Evolutionary conservation across 2,888 invertebrate species (phyloP).

Genomic region (Trilocha varians): DNA sequence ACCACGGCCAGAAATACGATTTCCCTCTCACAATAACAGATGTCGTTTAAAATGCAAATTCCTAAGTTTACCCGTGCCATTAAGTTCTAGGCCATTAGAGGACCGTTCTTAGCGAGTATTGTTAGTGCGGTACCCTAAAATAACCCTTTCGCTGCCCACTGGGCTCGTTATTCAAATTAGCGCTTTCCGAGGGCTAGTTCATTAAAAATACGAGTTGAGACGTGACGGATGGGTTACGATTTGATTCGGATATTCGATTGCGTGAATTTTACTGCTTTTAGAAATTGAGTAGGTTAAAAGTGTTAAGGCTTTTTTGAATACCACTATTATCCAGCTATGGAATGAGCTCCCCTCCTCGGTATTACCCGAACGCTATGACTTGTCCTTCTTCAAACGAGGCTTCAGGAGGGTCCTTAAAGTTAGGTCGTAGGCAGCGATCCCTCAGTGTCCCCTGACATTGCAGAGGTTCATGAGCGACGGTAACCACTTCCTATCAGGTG

Average conservation of each 20-base stretch:
- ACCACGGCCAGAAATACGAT: slow-evolving; percentile 15
- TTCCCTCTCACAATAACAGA: slow-evolving; percentile 21
- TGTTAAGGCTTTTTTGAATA: no score
- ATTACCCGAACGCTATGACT: no score
- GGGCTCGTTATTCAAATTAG: slow-evolving; percentile 50
- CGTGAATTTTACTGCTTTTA: not conserved
- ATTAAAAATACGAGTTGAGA: slow-evolving; percentile 48
- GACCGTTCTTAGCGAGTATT: slow-evolving; percentile 15
- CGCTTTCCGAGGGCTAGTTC: slow-evolving; percentile 27
- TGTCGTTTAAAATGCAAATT: slow-evolving; percentile 36
- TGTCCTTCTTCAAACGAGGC: no score
- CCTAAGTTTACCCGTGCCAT: slow-evolving; percentile 16
- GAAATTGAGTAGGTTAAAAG: not conserved
- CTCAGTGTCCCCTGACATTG: no score
- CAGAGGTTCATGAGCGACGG: no score
- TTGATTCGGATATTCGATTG: slow-evolving; percentile 6
- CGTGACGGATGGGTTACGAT: slow-evolving; percentile 16
- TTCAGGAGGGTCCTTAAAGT: no score
- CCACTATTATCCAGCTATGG: no score
- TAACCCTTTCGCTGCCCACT: slow-evolving; percentile 27
- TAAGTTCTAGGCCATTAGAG: slow-evolving; percentile 13
- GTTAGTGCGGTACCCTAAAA: slow-evolving; percentile 23
- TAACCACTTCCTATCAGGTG: no score
- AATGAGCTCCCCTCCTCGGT: no score
- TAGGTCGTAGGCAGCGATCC: no score